phyloP scores from a whole-genome alignment of 2,113 vertebrate species.

The Entomyzon cyanotis region DNA sequence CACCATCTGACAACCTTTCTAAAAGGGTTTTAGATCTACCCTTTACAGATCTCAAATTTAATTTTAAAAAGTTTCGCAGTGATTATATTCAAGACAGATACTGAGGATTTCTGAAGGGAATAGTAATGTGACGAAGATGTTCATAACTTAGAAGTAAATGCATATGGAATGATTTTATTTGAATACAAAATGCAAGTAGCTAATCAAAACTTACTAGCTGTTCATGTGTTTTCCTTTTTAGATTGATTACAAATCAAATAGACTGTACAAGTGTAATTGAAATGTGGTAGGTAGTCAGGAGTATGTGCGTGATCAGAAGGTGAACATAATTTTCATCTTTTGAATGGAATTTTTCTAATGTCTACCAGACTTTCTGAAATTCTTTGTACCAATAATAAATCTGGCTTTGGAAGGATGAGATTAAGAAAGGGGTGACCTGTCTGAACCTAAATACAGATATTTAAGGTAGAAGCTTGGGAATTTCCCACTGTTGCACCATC shows the following conservation, averaged over 20 bases:
- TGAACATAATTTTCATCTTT: neutral
- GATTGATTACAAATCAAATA: slow-evolving; percentile 30
- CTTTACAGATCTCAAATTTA: neutral
- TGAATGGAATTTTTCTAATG: neutral
- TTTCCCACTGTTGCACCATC: neutral
- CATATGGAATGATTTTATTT: neutral
- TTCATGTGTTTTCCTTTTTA: neutral
- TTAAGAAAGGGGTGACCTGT: neutral
- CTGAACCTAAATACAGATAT: neutral
- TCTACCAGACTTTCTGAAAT: neutral
- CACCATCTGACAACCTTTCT: neutral
- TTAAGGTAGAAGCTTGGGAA: neutral
- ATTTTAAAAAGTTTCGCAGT: neutral
- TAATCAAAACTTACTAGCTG: slow-evolving; percentile 16
- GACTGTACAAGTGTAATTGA: neutral
- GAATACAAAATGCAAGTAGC: neutral
- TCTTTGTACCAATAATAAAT: neutral
- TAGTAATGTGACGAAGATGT: neutral
- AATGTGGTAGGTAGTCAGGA: neutral
- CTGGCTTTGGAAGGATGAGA: neutral
- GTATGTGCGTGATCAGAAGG: neutral
- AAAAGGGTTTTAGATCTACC: neutral
- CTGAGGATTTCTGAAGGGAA: neutral
- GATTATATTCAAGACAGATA: neutral
- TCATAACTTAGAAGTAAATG: neutral